Conservation (phyloP, 2,888 invertebrate species). For the Dermolepida albohirtum region DNA sequence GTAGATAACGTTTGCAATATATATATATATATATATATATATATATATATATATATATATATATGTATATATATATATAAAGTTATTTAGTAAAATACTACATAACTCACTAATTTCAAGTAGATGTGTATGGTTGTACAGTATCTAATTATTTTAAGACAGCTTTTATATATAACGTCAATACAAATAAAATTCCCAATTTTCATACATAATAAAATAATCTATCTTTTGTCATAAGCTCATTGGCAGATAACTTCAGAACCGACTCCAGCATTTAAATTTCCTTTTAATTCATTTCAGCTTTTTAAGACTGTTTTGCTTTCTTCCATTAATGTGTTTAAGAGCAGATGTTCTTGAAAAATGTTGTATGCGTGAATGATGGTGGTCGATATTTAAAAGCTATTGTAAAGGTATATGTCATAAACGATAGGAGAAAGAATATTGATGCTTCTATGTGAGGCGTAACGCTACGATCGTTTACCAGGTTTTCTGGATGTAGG, state of each 20-base stretch:
- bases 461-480: slow-evolving; percentile 16
- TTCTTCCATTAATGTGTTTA: slow-evolving; percentile 43
- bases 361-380: slow-evolving; percentile 16
- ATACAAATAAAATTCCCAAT: no score
- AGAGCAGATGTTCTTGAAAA: slow-evolving; percentile 44
- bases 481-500: neutral
- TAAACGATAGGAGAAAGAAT: slow-evolving; percentile 20
- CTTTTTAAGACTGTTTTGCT: no score
- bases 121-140: neutral
- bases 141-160: no score
- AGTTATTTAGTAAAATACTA: neutral
- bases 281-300: no score
- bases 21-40: neutral
- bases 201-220: no score
- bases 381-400: slow-evolving; percentile 42
- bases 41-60: neutral
- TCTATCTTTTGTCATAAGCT: no score
- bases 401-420: slow-evolving; percentile 21
- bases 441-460: slow-evolving; percentile 27
- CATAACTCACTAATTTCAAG: no score
- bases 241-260: no score
- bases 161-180: no score
- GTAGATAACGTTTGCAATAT: slow-evolving; percentile 5
- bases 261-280: no score
- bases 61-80: neutral